Base-by-base conservation (phyloP, 2,888 invertebrate genomes). In the Gasteruption jaculator region DNA sequence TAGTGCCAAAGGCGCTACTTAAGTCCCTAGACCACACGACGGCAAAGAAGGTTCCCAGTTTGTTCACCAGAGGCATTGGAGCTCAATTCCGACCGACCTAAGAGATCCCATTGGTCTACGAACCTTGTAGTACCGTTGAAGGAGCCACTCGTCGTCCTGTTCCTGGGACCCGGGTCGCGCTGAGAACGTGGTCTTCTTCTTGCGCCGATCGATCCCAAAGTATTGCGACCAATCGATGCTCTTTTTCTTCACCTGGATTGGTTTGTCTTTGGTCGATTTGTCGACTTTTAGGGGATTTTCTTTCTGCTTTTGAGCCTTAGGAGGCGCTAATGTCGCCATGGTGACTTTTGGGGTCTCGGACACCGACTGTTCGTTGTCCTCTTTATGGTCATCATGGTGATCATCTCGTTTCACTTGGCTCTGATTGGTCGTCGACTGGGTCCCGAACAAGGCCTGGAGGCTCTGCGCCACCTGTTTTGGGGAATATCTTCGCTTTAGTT, bases 191-290 rank as follows among this genome's bases (percentile, higher is more conserved):
- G 79, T 74, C 57, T 84, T 83, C 68, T 86, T 86, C 67, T 78
- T 82, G 44, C 88, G 81, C 48, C 83, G 80, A 64, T 91, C 89
- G 46, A 89, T 78, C 0, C 91, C 91, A 60, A 91, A 90, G 61
- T 91, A 90, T 56, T 88, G 83, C 0, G 87, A 85, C 91, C 90
- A 91, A 58, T 90, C 83, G 45, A 91, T 80, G 1, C 86, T 86
- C 66, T 90, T 91, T 71, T 90, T 89, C 48, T 82, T 81, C 5
- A 86, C 67, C 18, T 74, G 73, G 26, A 78, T 74, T 6, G 74
- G 73, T 51, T 75, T 77, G 21, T 76, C 75, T 15, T 61, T 49
- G 14, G 62, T 31, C 3, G 50, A 41, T 19, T 53, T 55, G 19
- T 12, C 43, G 18, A 18, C 16, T 16, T 52, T 62, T 3, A 47